Evolutionary conservation across 1,140 invertebrate genomes (phyloP), one percentile per base, ranked within the genome.

Genomic region (Brachionus rotundiformis): DNA sequence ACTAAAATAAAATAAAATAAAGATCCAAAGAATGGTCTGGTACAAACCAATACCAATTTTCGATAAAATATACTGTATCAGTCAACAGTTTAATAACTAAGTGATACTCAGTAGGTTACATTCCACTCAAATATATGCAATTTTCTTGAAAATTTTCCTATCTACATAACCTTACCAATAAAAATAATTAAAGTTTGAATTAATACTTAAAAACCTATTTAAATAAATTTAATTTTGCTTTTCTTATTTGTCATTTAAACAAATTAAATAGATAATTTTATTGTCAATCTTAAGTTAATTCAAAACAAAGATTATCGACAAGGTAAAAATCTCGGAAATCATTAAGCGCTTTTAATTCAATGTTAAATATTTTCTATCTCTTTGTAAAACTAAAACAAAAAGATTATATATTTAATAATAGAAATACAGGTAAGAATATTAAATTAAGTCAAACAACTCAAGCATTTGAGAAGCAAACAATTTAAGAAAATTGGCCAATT

Each of bases 321-420:
- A 54, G 19, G 47, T 19, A 54, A 54, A 54, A 54, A 54, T 54
- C 16, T 54, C 47, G 47, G 47, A 54, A 54, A 19, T 19, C 47
- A 54, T 54, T 54, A 54, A 54, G 47, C 23, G 23, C 7, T 54
- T n/a, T n/a, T 54, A 54, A 54, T 54, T 54, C 47, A 54, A 54
- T 54, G 47, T 54, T 54, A 54, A 54, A 54, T 54, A 54, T 54
- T 54, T 54, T 54, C 7, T 10, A 6, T 39, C 7, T 10, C 7
- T 54, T 54, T 2, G 23, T 19, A 3, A 16, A n/a, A 8, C 8
- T 8, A 23, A 54, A 54, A 54, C 47, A 54, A 54, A n/a, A 49
- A 54, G 47, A 54, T 54, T 54, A 54, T 19, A n/a, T n/a, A 19
- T 2, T 19, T 23, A 19, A 54, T 16, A 54, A 54, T 54, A 8